Percentiles rank a stretch among this genome's conserved stretches.
Conservation (phyloP, 2,113 vertebrate genomes). For the Chlamydotis undulata region DNA sequence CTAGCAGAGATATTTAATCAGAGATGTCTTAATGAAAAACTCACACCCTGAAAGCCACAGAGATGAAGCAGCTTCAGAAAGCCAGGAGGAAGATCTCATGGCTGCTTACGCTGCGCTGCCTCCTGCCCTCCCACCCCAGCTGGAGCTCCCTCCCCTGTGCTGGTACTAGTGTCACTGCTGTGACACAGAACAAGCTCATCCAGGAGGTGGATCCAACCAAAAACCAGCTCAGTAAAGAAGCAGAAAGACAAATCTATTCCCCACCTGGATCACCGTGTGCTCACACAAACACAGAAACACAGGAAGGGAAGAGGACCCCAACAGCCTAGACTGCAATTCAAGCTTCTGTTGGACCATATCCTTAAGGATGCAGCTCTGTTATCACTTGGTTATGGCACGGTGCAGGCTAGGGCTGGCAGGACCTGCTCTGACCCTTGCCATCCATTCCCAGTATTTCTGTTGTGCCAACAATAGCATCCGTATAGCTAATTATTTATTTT, state of each 20-base stretch:
- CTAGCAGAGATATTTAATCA: neutral
- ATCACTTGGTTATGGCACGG: neutral
- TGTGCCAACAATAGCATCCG: neutral
- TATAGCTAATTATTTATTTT: neutral
- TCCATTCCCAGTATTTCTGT: neutral
- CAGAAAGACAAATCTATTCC: neutral
- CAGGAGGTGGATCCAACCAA: neutral
- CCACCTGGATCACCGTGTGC: neutral
- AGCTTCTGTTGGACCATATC: neutral
- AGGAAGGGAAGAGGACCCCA: neutral
- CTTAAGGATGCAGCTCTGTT: neutral
- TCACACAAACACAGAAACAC: neutral
- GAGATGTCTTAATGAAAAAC: neutral
- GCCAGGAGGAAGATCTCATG: neutral
- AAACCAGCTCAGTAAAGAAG: neutral
- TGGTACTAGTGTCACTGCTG: neutral
- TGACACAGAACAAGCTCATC: neutral
- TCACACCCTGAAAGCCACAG: neutral
- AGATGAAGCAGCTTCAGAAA: neutral
- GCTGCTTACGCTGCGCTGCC: fast-evolving
- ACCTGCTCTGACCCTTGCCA: neutral
- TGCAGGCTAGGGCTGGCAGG: neutral
- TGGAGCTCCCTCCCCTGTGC: neutral
- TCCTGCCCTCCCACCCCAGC: neutral
- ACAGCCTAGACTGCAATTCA: neutral